phyloP scores from a whole-genome alignment of 2,888 invertebrate genomes.

The Agonum fuliginosum region DNA sequence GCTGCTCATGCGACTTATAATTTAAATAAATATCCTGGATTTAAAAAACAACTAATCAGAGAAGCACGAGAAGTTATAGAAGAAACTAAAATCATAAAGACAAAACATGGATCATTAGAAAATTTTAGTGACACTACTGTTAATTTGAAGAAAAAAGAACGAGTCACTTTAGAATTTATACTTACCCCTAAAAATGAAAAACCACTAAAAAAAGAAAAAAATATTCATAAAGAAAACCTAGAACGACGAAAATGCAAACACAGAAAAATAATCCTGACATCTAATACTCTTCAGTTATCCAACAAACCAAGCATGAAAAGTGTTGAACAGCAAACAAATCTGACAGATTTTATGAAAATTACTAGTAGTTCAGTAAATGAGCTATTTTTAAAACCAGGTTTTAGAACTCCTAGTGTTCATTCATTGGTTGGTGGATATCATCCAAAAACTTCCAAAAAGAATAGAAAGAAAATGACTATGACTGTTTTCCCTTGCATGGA shows the following conservation, averaged over 20 bases:
- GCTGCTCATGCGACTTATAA: background rate
- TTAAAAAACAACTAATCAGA: background rate
- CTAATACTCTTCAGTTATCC: constrained; percentile 45
- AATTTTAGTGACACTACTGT: constrained; percentile 11
- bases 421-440: background rate
- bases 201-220: constrained; percentile 4
- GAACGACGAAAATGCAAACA: constrained; percentile 1
- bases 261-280: constrained; percentile 49
- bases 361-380: background rate
- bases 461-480: constrained; percentile 28
- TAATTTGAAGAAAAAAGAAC: background rate
- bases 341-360: background rate
- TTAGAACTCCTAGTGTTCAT: background rate
- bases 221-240: no score
- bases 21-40: no score
- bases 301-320: constrained; percentile 40
- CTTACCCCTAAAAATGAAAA: constrained; percentile 19
- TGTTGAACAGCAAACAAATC: constrained; percentile 38
- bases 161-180: constrained; percentile 25
- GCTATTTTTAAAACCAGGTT: background rate
- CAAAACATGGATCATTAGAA: background rate
- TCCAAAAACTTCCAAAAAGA: background rate
- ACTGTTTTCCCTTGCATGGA: constrained; percentile 36
- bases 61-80: background rate
- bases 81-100: background rate